phyloP scores from a whole-genome alignment of 2,797 vertebrate species.

The Choloepus didactylus region DNA sequence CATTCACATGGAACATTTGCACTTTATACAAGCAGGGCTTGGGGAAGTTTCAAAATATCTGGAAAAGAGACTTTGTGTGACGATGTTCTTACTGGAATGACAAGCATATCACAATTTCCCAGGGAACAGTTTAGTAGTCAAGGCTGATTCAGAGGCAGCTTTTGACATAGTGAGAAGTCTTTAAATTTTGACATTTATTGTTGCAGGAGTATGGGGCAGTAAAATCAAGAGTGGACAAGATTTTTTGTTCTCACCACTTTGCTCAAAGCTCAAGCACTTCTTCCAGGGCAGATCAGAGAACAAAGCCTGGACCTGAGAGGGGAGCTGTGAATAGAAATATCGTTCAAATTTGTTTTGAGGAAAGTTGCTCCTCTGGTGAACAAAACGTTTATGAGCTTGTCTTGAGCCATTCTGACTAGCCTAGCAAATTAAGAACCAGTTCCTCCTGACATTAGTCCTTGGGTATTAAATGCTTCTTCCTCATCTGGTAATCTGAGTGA shows the following conservation, averaged over 20 bases:
- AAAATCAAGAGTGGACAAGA: not conserved
- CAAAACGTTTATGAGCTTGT: not conserved
- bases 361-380: not conserved
- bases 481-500: not conserved
- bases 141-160: conserved; percentile 29
- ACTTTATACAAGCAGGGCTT: conserved; percentile 62
- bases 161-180: not conserved
- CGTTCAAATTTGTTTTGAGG: conserved; percentile 21
- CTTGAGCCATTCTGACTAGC: not conserved
- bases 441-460: not conserved
- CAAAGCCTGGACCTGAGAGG: not conserved
- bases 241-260: conserved; percentile 32
- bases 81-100: not conserved
- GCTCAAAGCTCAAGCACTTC: not conserved
- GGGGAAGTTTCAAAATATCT: conserved; percentile 70
- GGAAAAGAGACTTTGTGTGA: conserved; percentile 62
- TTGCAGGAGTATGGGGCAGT: not conserved
- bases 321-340: not conserved
- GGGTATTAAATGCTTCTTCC: not conserved
- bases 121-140: not conserved
- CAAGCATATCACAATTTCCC: not conserved
- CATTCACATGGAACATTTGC: conserved; percentile 67
- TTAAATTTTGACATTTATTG: not conserved
- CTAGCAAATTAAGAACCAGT: not conserved
- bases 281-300: not conserved